phyloP scores from a whole-genome alignment of 2,113 vertebrate genomes.

The Hepsetus odoe region DNA sequence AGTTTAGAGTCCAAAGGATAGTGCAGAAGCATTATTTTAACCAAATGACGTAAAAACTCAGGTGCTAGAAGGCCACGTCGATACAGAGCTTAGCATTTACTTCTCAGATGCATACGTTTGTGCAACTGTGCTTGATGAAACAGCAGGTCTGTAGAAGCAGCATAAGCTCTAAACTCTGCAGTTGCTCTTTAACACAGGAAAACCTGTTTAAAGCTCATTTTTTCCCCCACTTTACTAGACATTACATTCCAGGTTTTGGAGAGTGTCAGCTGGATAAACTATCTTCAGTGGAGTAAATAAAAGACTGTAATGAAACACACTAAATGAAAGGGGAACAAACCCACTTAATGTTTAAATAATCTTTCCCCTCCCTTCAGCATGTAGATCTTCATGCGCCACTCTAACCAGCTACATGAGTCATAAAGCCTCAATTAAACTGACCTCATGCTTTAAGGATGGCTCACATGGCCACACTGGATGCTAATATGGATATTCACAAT shows the following conservation, averaged over 20 bases:
- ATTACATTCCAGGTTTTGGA: neutral
- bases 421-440: neutral
- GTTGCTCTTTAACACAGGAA: neutral
- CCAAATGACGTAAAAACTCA: neutral
- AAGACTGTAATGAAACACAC: slow-evolving; percentile 20
- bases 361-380: slow-evolving; percentile 21
- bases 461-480: slow-evolving; percentile 15
- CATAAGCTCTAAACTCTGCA: neutral
- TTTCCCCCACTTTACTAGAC: neutral
- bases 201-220: neutral
- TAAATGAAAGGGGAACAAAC: slow-evolving; percentile 40
- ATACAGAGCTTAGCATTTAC: neutral
- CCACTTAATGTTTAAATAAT: slow-evolving; percentile 43
- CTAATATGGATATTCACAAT: neutral
- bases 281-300: slow-evolving; percentile 9
- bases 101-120: neutral
- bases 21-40: neutral
- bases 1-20: slow-evolving; percentile 1
- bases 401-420: slow-evolving; percentile 27
- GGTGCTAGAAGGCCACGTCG: neutral
- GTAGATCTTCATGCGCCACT: slow-evolving; percentile 19
- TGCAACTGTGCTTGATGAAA: neutral
- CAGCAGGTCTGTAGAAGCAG: neutral
- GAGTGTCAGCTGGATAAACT: neutral
- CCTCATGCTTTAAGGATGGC: slow-evolving; percentile 22